These are phyloP conservation scores for Ophion slaviceki DNA, from an alignment of 2,888 invertebrate genomes.

Conservation along the genomic window DNA sequence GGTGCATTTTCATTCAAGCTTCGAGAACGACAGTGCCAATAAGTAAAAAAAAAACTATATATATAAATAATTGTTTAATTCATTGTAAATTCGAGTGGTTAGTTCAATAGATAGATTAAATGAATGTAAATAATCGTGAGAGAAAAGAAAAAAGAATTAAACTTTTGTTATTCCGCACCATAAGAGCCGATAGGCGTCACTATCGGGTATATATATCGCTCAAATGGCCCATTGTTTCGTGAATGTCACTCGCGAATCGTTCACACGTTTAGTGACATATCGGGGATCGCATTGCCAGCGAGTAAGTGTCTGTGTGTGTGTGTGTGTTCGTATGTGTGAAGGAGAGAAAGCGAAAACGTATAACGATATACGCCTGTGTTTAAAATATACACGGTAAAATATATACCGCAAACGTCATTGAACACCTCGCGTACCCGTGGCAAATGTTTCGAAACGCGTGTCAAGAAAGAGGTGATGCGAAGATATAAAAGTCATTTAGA, in stretches of 20 bases:
- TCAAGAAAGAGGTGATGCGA: slow-evolving; percentile 34
- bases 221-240: slow-evolving; percentile 45
- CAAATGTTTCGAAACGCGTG: slow-evolving; percentile 43
- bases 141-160: slow-evolving; percentile 37
- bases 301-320: not conserved
- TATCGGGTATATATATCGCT: slow-evolving; percentile 48
- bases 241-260: slow-evolving; percentile 43
- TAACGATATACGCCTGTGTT: slow-evolving; percentile 46
- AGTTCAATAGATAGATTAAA: slow-evolving; percentile 67
- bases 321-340: not conserved
- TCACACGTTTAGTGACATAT: slow-evolving; percentile 46
- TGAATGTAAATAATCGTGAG: slow-evolving; percentile 68
- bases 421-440: slow-evolving; percentile 41
- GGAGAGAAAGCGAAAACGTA: slow-evolving; percentile 49
- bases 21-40: slow-evolving; percentile 66
- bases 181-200: slow-evolving; percentile 33
- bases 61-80: slow-evolving; percentile 48
- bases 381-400: slow-evolving; percentile 60
- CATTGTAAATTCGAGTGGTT: slow-evolving; percentile 67
- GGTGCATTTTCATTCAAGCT: slow-evolving; percentile 67
- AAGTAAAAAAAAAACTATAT: slow-evolving; percentile 52
- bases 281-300: slow-evolving; percentile 26
- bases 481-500: slow-evolving; percentile 31
- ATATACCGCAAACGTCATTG: slow-evolving; percentile 62
- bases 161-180: slow-evolving; percentile 62